Conservation (phyloP, 2,113 vertebrate genomes). For the Chaenocephalus aceratus region DNA sequence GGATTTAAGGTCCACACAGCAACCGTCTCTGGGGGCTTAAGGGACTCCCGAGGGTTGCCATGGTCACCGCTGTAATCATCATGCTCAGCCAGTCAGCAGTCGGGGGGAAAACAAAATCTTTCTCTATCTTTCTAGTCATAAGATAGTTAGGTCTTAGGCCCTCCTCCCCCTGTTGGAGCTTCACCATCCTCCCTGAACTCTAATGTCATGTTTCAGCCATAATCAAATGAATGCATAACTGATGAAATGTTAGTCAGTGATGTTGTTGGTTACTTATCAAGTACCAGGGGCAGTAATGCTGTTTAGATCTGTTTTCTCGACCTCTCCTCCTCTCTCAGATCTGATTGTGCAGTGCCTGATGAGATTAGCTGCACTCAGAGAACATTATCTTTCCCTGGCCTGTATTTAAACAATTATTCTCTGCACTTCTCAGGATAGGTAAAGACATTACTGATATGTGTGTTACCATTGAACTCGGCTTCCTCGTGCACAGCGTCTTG, state of each 20-base stretch:
- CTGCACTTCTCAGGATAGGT: neutral
- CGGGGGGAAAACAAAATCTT: neutral
- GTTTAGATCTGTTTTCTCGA: neutral
- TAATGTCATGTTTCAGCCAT: neutral
- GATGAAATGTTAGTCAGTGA: neutral
- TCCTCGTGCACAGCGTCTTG: conserved; percentile 49
- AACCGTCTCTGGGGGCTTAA: conserved; percentile 50
- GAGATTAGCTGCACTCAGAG: neutral
- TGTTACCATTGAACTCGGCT: neutral
- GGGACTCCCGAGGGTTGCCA: conserved; percentile 64
- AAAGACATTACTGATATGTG: neutral
- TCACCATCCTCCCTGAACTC: neutral
- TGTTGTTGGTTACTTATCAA: neutral
- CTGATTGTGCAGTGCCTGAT: neutral
- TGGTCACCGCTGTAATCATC: conserved; percentile 53
- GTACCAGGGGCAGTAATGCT: no score
- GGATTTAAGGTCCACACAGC: conserved; percentile 21
- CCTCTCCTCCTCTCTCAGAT: neutral
- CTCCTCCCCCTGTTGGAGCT: neutral
- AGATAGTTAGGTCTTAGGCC: conserved; percentile 28
- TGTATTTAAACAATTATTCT: neutral
- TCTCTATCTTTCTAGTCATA: neutral
- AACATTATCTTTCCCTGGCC: neutral
- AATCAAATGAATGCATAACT: neutral
- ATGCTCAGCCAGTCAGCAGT: conserved; percentile 31